A percentile compares a stretch with the other conserved stretches of the same genome.
Evolutionary conservation across 1,140 invertebrate genomes (phyloP).

Genomic region (Parasteatoda tepidariorum): DNA sequence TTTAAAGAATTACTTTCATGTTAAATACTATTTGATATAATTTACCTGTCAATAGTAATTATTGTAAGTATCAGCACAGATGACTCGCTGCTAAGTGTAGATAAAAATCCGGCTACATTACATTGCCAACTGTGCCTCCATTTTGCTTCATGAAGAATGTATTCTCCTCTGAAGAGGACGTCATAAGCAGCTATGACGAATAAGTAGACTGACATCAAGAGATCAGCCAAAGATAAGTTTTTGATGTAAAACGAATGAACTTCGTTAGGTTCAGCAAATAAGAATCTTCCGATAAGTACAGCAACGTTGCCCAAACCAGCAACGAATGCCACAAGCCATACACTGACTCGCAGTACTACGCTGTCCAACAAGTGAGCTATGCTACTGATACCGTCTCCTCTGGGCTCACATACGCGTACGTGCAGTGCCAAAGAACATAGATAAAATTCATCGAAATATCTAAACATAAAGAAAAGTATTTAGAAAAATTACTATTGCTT

Average conservation of each 20-base stretch:
- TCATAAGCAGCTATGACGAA: constrained; percentile 79
- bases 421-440: constrained; percentile 76
- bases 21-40: neutral
- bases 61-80: constrained; percentile 81
- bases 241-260: constrained; percentile 74
- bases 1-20: too few species aligned
- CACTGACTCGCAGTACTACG: constrained; percentile 73
- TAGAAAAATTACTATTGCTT: neutral
- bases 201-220: constrained; percentile 82
- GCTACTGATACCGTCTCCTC: constrained; percentile 76
- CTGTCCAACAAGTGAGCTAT: constrained; percentile 75
- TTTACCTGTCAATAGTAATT: constrained; percentile 78
- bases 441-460: constrained; percentile 78
- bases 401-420: constrained; percentile 75
- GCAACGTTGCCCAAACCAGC: constrained; percentile 77
- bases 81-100: constrained; percentile 69
- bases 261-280: constrained; percentile 70
- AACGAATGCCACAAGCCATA: constrained; percentile 78
- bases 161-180: constrained; percentile 74
- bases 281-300: constrained; percentile 77
- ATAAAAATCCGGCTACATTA: constrained; percentile 64
- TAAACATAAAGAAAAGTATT: constrained; percentile 66
- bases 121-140: constrained; percentile 73
- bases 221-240: constrained; percentile 81
- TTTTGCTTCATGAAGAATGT: constrained; percentile 73